Percentiles rank a stretch among this genome's conserved stretches.
phyloP scores from a whole-genome alignment of 2,888 invertebrate genomes.

The Therioaphis trifolii region DNA sequence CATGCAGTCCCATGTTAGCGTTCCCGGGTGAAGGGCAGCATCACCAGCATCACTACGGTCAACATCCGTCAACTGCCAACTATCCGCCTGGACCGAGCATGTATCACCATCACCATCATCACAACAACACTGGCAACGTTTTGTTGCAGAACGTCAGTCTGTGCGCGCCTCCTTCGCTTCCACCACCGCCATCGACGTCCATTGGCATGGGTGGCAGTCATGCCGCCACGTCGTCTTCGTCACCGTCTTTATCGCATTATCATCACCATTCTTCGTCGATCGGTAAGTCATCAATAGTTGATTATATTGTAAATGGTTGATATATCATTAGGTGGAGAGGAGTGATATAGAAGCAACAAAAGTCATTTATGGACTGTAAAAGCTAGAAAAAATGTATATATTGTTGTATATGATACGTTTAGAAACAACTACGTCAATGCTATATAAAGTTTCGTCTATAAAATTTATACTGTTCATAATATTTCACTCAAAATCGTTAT shows the following conservation, averaged over 20 bases:
- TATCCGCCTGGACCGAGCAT: constrained; percentile 65
- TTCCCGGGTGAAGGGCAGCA: constrained; percentile 49
- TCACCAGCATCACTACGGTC: constrained; percentile 70
- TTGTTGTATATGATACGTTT: no score
- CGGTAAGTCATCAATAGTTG: constrained; percentile 26
- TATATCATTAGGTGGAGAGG: no score
- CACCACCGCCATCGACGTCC: constrained; percentile 66
- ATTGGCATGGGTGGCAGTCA: constrained; percentile 24
- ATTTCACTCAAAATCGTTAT: no score
- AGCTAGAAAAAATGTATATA: no score
- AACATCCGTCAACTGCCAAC: constrained; percentile 69
- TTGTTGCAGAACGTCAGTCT: constrained; percentile 77
- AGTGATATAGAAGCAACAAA: no score
- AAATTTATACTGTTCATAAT: no score
- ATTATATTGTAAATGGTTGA: no score
- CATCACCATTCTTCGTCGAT: constrained; percentile 48
- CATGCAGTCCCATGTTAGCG: constrained; percentile 80
- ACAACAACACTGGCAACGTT: constrained; percentile 70
- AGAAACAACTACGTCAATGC: no score
- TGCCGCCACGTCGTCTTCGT: constrained; percentile 25
- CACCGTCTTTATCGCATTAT: constrained; percentile 44
- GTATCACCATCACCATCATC: constrained; percentile 67
- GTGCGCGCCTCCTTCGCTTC: constrained; percentile 70
- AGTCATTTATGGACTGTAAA: no score
- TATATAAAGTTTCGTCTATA: no score